Base-by-base conservation (phyloP, 1,140 invertebrate species). In the Papilio dardanus region DNA sequence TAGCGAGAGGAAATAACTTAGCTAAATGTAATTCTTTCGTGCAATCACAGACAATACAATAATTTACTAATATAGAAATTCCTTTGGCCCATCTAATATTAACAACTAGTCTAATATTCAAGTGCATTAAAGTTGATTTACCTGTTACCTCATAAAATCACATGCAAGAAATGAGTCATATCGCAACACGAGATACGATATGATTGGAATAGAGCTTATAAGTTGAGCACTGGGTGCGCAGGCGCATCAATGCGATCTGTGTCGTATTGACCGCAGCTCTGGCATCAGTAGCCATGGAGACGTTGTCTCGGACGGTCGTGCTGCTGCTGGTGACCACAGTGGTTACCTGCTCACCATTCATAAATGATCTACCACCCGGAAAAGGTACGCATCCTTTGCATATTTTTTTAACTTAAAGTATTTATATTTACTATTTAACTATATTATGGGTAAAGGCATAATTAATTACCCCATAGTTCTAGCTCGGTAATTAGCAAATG, bases 201-300 rank as follows among this genome's bases (percentile, higher is more conserved):
- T 76, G 75, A 77, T 76, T 71, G 74, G 67, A 75, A 76, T 62
- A 40, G 78, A 85, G 84, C 81, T 86, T 86, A 86, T 80, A 86
- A 86, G 82, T 81, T 75, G 79, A 78, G 80, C 75, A 77, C 75
- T 21, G 74, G 73, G 58, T 79, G 77, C 76, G 79, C 80, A 69
- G 68, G 76, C 84, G 87, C 89, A 89, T 82, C 85, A 83, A 81
- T 83, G 81, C 76, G 83, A 66, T 10, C 40, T 78, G 74, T 78
- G 74, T 71, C 78, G 76, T 74, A 73, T 76, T 75, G 54, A 54
- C 74, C 74, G 69, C 77, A 75, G 69, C 35, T 71, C 35, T 79
- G 69, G 31, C 74, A 76, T 79, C 89, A 92, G 88, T 92, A 84
- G 81, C 79, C 81, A 93, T 93, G 90, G 87, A 83, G 78, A 77